Base-by-base conservation (phyloP, 1,140 invertebrate species). In the Helicoverpa armigera region DNA sequence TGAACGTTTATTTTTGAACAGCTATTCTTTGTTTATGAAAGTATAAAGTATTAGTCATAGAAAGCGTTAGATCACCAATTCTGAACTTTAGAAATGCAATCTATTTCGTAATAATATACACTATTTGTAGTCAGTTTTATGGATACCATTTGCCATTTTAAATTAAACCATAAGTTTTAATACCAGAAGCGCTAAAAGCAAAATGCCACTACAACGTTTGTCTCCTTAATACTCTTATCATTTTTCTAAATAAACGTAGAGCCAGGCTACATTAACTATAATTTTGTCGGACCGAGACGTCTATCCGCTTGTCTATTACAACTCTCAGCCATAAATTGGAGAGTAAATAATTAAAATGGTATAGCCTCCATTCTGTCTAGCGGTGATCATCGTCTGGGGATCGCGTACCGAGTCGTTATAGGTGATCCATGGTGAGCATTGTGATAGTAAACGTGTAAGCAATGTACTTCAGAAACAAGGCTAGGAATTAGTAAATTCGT, bases 281-380 rank as follows among this genome's bases (percentile, higher is more conserved):
- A 67, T 67, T 23, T 43, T n/a, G 63, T 12, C 63, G n/a, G 43
- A 4, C 58, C 58, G 54, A 31, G 31, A 65, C 14, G 43, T 67
- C 63, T 50, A 67, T 67, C 63, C 43, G 63, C 35, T 43, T 67
- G 63, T 67, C 63, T 48, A 67, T 67, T 67, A 67, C 43, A 67
- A 67, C 7, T 50, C 63, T 23, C 63, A 67, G 63, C 63, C 43
- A 50, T 67, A 67, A 50, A 67, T 67, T 67, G 63, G 43, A 67
- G 48, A 67, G 16, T 67, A 67, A 67, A 67, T 67, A 50, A 67
- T 67, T 50, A 11, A 67, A 67, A 16, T 35, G 16, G 43, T 14
- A 67, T 67, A 67, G 29, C 63, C 43, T 67, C 43, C 10, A 48
- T 50, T 10, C 7, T n/a, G 7, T 12, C 35, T n/a, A n/a, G 14